phyloP scores from a whole-genome alignment of 2,888 invertebrate species.

The Spilarctia lutea region DNA sequence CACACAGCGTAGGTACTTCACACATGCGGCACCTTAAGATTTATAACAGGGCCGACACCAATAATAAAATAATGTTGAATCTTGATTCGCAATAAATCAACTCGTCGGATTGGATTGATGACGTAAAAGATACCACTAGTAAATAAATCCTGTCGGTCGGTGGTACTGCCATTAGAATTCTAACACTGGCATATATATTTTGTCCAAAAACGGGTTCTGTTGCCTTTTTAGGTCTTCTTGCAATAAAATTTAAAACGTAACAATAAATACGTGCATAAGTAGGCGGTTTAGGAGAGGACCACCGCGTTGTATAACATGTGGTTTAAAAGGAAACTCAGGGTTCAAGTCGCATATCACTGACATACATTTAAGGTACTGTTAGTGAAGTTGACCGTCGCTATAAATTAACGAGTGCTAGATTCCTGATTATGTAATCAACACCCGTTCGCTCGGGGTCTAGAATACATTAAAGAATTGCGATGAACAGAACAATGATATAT shows the following conservation, averaged over 20 bases:
- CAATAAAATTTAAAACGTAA: constrained; percentile 27
- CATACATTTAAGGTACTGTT: constrained; percentile 13
- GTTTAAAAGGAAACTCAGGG: constrained; percentile 14
- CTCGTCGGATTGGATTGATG: constrained; percentile 45
- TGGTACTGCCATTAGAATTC: constrained; percentile 48
- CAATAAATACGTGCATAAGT: constrained; percentile 19
- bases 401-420: constrained; percentile 13
- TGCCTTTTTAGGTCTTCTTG: constrained; percentile 16
- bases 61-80: constrained; percentile 44
- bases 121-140: constrained; percentile 45
- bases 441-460: not conserved
- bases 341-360: constrained; percentile 12
- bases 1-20: constrained; percentile 12
- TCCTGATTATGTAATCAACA: constrained; percentile 13
- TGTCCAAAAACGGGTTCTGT: constrained; percentile 23
- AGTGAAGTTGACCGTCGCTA: constrained; percentile 15
- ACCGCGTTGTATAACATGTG: constrained; percentile 4
- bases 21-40: constrained; percentile 34
- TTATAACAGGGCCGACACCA: constrained; percentile 40
- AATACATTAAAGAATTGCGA: not conserved
- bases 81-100: constrained; percentile 52
- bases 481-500: not conserved
- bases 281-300: constrained; percentile 14
- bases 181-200: constrained; percentile 48
- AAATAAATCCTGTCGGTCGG: constrained; percentile 48